Conservation (phyloP, 2,113 vertebrate genomes). For the Myrmecophaga tridactyla region DNA sequence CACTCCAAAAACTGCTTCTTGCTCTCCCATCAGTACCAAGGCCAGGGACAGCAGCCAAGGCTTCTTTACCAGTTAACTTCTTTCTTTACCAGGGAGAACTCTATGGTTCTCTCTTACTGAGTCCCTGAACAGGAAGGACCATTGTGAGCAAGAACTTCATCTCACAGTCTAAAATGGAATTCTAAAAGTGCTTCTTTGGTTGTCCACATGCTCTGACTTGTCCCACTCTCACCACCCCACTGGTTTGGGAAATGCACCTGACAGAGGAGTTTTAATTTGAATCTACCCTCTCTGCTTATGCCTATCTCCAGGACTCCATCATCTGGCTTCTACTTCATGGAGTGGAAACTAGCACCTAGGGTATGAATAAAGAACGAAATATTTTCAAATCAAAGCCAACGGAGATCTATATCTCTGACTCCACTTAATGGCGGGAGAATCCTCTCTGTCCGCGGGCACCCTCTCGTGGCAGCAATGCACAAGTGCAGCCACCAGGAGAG, state of each 20-base stretch:
- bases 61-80: background rate
- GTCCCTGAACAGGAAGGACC: background rate
- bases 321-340: background rate
- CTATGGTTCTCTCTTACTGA: background rate
- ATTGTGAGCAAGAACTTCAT: background rate
- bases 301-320: background rate
- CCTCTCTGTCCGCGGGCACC: constrained; percentile 46
- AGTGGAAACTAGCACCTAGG: background rate
- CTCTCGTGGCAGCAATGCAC: constrained; percentile 57
- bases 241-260: background rate
- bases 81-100: background rate
- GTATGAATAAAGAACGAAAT: background rate
- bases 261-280: background rate
- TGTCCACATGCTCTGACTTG: background rate
- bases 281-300: background rate
- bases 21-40: constrained; percentile 48
- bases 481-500: background rate
- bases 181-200: constrained; percentile 79
- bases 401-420: background rate
- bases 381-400: constrained; percentile 5
- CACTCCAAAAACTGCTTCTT: background rate
- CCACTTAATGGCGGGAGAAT: background rate
- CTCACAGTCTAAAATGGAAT: background rate
- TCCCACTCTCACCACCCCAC: background rate
- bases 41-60: background rate